Evolutionary conservation across 2,797 vertebrate genomes (phyloP), one percentile per base, ranked within the genome.

Genomic region (Mastacembelus armatus): DNA sequence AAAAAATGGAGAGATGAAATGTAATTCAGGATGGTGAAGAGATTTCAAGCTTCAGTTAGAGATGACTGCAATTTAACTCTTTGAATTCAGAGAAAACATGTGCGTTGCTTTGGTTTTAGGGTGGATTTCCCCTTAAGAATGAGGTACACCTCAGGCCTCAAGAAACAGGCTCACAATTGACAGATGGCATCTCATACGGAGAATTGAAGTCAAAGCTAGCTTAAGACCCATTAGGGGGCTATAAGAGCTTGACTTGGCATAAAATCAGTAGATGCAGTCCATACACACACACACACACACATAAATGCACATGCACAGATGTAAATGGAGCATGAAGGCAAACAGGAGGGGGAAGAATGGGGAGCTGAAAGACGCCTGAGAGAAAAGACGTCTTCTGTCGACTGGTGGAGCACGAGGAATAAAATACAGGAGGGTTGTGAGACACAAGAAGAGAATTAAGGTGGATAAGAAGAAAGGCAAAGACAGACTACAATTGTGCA

Each of bases 191-290:
- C 71, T 65, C 27, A 29, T 45, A 56, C 1, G 5, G 67, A 83
- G 85, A 74, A 77, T 21, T 83, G 64, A 80, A 81, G 84, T 77
- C 71, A 65, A 77, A 86, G 71, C 72, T 68, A 69, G 81, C 85
- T 90, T 89, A 88, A 83, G 84, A 77, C 39, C 84, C 88, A 90
- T 91, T 90, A 91, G 80, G 82, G 74, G 50, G 87, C 83, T 74
- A 51, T 27, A 74, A 80, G 81, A 89, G 74, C 77, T 78, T 71
- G 74, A 80, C 85, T 89, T 82, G 89, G 86, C 80, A 27, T 38
- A 36, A 63, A 83, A 71, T 80, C 67, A 56, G 61, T 45, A 61
- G 66, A 81, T 51, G 39, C 19, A 40, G 69, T 71, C 69, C 70
- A 74, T 43, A 33, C 32, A 33, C 32, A 33, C 32, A 33, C 32